Conservation (phyloP, 2,113 vertebrate species). For the Hipposideros armiger region DNA sequence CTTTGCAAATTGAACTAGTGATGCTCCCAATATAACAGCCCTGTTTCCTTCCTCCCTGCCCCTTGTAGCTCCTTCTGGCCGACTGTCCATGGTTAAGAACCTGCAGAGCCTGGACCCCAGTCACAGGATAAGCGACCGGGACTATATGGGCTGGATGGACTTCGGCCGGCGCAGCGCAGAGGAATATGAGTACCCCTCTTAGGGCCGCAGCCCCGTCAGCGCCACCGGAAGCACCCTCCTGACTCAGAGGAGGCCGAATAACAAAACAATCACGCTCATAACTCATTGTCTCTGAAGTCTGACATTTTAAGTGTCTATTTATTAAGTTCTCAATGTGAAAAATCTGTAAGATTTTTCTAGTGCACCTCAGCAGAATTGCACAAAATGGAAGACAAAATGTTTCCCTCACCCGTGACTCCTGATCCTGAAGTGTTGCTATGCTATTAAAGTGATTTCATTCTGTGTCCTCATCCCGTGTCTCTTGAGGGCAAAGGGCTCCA, state of each 20-base stretch:
- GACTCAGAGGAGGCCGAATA: conserved; percentile 76
- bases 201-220: conserved; percentile 70
- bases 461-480: conserved; percentile 46
- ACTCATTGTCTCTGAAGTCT: conserved; percentile 83
- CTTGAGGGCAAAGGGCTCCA: neutral
- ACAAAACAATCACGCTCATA: conserved; percentile 71
- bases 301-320: conserved; percentile 90
- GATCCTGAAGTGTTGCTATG: conserved; percentile 81
- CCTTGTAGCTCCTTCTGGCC: conserved; percentile 90
- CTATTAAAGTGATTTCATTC: conserved; percentile 89
- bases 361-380: conserved; percentile 92
- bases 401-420: conserved; percentile 84
- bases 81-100: conserved; percentile 90
- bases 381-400: conserved; percentile 77
- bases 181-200: conserved; percentile 96
- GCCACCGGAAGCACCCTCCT: conserved; percentile 51
- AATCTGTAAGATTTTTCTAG: conserved; percentile 91
- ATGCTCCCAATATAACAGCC: neutral
- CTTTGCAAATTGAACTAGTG: neutral
- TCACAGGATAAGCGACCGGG: conserved; percentile 96
- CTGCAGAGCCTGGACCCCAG: conserved; percentile 88
- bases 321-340: conserved; percentile 91
- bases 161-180: conserved; percentile 97
- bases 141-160: conserved; percentile 99
- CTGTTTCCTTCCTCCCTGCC: conserved; percentile 21